These are phyloP conservation scores for Lateolabrax maculatus DNA, from an alignment of 2,797 vertebrate species.

Conservation along the genomic window DNA sequence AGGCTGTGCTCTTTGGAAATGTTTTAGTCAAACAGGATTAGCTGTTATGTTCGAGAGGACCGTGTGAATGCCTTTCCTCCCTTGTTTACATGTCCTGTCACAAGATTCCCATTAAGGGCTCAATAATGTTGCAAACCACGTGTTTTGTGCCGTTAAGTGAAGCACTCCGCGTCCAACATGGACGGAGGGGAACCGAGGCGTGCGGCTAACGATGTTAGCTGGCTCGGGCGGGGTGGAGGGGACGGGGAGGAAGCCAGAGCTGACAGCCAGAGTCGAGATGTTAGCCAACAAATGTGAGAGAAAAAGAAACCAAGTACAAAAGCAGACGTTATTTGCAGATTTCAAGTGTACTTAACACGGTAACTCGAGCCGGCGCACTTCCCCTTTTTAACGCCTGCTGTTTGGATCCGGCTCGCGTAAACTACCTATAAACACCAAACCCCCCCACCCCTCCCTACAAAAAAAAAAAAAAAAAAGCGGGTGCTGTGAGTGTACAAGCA, in stretches of 20 bases:
- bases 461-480: too few relatives aligned
- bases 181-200: conserved; percentile 42
- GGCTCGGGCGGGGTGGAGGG: conserved; percentile 48
- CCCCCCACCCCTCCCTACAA: too few relatives aligned
- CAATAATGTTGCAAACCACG: conserved; percentile 78
- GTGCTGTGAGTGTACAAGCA: background rate
- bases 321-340: background rate
- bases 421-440: background rate
- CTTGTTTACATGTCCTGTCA: conserved; percentile 77
- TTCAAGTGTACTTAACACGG: background rate
- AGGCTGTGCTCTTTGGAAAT: background rate
- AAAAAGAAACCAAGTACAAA: background rate
- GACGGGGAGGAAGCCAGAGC: conserved; percentile 12
- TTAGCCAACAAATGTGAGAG: background rate
- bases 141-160: conserved; percentile 68
- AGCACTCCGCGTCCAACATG: conserved; percentile 69
- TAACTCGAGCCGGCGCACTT: background rate
- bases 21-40: conserved; percentile 45
- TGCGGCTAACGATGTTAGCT: conserved; percentile 57
- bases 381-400: conserved; percentile 26
- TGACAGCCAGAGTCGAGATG: background rate
- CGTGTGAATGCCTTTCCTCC: conserved; percentile 21
- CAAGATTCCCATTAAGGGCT: conserved; percentile 79
- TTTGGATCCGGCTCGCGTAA: conserved; percentile 23
- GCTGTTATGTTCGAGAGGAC: background rate